phyloP scores from a whole-genome alignment of 2,113 vertebrate species.

The Malurus melanocephalus region DNA sequence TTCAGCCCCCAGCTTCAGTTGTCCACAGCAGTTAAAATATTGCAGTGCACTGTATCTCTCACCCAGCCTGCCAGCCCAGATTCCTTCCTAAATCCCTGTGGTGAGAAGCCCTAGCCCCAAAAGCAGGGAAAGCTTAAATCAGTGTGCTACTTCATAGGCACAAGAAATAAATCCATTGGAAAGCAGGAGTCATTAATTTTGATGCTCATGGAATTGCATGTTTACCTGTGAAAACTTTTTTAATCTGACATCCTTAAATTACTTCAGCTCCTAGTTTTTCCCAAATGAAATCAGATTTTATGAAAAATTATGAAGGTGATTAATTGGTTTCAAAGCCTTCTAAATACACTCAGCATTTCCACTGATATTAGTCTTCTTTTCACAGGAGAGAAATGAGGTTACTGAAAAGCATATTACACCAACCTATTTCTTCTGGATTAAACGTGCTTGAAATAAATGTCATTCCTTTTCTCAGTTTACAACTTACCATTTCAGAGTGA shows the following conservation, averaged over 20 bases:
- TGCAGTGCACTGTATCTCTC: background rate
- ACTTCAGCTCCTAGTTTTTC: slow-evolving; percentile 49
- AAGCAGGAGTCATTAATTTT: slow-evolving; percentile 41
- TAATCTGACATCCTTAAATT: slow-evolving; percentile 54
- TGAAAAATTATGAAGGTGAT: slow-evolving; percentile 47
- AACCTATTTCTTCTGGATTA: slow-evolving; percentile 36
- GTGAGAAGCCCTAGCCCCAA: background rate
- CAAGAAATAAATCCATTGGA: slow-evolving; percentile 4
- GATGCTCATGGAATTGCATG: slow-evolving; percentile 8
- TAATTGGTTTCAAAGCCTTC: slow-evolving; percentile 58
- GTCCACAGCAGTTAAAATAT: background rate
- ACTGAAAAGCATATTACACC: slow-evolving; percentile 29
- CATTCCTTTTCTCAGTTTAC: background rate
- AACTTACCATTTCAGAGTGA: slow-evolving; percentile 10
- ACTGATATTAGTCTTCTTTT: slow-evolving; percentile 40
- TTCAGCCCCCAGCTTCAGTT: background rate
- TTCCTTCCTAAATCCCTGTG: slow-evolving; percentile 23
- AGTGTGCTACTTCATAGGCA: background rate
- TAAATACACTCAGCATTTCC: slow-evolving; percentile 24
- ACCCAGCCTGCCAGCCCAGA: background rate
- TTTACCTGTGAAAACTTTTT: slow-evolving; percentile 58
- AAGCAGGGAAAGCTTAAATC: background rate
- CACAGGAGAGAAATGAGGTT: slow-evolving; percentile 57
- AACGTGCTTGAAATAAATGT: slow-evolving; percentile 34
- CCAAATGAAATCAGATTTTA: slow-evolving; percentile 47